A percentile compares a stretch with the other conserved stretches of the same genome.
Conservation (phyloP, 1,140 invertebrate genomes). For the Aleiodes sp. region DNA sequence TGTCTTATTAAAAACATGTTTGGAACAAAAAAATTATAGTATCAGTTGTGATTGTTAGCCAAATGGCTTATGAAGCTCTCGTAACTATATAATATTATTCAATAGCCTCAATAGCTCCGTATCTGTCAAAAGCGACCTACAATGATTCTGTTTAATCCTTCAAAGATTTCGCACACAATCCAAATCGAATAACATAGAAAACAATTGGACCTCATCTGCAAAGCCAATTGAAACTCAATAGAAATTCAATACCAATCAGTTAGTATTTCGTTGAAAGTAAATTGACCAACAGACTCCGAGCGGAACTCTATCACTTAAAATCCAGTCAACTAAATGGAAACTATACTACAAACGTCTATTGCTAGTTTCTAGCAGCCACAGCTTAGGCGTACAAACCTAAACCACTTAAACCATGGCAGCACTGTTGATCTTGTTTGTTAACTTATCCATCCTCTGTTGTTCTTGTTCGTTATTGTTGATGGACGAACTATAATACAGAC, state of each 20-base stretch:
- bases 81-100: too few relatives aligned
- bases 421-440: conserved; percentile 7
- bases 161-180: too few relatives aligned
- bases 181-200: neutral
- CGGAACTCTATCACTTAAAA: too few relatives aligned
- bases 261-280: neutral
- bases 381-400: neutral
- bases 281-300: neutral
- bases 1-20: too few relatives aligned
- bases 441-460: too few relatives aligned
- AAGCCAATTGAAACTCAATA: neutral
- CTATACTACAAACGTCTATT: neutral
- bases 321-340: neutral
- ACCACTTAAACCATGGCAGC: conserved; percentile 4
- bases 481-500: conserved; percentile 1
- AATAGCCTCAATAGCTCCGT: too few relatives aligned
- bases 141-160: too few relatives aligned
- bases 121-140: too few relatives aligned
- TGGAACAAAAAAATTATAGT: too few relatives aligned
- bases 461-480: neutral
- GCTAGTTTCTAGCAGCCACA: neutral
- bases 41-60: too few relatives aligned
- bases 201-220: neutral
- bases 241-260: conserved; percentile 11
- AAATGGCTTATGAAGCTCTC: too few relatives aligned